Base-by-base conservation (phyloP, 2,888 invertebrate genomes). In the Crematogaster levior region DNA sequence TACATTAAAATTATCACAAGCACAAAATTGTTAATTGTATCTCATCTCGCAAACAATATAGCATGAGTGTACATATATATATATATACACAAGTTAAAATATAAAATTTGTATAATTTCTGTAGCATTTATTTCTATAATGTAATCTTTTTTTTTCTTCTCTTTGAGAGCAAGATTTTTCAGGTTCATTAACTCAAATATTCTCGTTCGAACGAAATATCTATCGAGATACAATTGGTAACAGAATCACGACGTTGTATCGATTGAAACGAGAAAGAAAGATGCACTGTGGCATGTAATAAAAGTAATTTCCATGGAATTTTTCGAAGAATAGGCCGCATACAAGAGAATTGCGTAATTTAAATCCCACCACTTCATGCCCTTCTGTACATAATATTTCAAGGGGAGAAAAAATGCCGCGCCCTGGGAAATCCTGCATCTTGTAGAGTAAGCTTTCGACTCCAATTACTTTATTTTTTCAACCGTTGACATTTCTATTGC, bases 311-410 rank as follows among this genome's bases (percentile, higher is more conserved):
- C 68, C 56, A 68, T 79, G 21, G 43, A 73, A 63, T 63, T 46
- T 63, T 46, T 81, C 63, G 63, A 43, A 18, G 40, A 61, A 73
- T 48, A 37, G 53, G 12, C 21, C 53, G 46, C 30, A 40, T 61
- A 40, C 24, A 73, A 12, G 15, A 30, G 63, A 73, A 74, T 63
- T 43, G 43, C 24, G 51, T 61, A 73, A 74, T 86, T 87, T 82
- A 81, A 85, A 77, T 84, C 77, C 24, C 63, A 43, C 60, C 43
- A 51, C 43, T 53, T 27, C 63, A 65, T 53, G 53, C 21, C 63
- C 53, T 73, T 21, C 15, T 61, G 43, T 56, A 53, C 40, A 81
- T 88, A 87, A 90, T 89, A 88, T 86, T 88, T 85, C 86, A 82
- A 82, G 73, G 53, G 48, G 53, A 75, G 60, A 83, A 74, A 85